Conservation (phyloP, 2,888 invertebrate species). For the Balanococcus diminutus region DNA sequence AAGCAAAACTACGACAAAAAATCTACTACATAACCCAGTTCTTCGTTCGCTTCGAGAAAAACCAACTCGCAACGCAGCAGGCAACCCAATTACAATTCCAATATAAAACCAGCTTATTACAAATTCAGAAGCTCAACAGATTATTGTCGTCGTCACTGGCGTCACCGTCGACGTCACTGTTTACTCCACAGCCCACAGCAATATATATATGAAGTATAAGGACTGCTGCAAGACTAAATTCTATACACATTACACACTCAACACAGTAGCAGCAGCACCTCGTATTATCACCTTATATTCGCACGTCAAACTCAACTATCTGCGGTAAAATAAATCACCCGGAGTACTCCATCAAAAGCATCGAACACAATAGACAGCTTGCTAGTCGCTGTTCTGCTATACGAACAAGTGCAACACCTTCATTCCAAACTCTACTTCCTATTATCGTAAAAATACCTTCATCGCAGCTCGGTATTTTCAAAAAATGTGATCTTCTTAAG, state of each 20-base stretch:
- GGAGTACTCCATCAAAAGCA: not conserved
- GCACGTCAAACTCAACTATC: not conserved
- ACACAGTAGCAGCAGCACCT: not conserved
- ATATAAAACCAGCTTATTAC: not conserved
- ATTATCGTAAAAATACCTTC: not conserved
- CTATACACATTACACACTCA: not conserved
- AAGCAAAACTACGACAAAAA: not conserved
- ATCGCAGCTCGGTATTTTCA: not conserved
- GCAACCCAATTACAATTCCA: not conserved
- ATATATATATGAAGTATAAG: no score
- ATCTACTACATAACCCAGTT: not conserved
- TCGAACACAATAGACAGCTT: not conserved
- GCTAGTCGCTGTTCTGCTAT: not conserved
- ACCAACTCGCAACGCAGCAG: not conserved
- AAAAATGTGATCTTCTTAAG: not conserved
- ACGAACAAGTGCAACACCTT: not conserved
- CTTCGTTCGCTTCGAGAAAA: not conserved
- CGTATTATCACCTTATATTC: not conserved
- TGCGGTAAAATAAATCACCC: not conserved
- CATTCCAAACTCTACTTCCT: not conserved
- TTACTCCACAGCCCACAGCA: no score
- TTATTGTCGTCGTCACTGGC: no score
- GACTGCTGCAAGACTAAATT: no score
- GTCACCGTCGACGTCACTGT: not conserved
- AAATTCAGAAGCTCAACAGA: not conserved